Evolutionary conservation across 2,797 vertebrate genomes (phyloP), one percentile per base, ranked within the genome.

Genomic region (Eospalax fontanierii): DNA sequence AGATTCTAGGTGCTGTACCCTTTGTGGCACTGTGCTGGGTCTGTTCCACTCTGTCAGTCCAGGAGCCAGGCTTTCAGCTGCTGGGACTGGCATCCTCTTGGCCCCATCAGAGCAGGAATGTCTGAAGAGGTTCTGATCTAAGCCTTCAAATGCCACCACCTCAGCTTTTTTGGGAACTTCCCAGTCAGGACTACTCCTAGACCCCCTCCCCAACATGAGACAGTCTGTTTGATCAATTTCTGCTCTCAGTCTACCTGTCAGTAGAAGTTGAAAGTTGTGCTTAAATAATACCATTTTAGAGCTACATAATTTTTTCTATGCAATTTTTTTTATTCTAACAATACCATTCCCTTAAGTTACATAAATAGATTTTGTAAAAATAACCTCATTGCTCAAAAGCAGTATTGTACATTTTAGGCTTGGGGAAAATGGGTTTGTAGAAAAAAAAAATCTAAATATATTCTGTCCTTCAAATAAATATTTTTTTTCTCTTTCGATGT

Each of bases 311-410:
- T 10, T 54, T 54, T 54, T 65, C 38, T 95, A 28, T 43, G 78
- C 24, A 38, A 59, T 92, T 70, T 92, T 70, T 92, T 91, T 89
- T 78, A 90, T 93, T 93, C 87, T 95, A 78, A 54, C 89, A 93
- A 78, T 59, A 63, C 43, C 82, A 70, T 89, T 87, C 35, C 21
- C 26, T 76, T 93, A 93, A 93, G 75, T 59, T 81, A 61, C 88
- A 95, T 88, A 94, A 95, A 33, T 85, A 86, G 65, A 70, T 65
- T 89, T 63, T 46, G 10, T 70, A 92, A 90, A 86, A 79, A 71
- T 93, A 89, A 95, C 33, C 38, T 87, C 33, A 79, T 46, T 57
- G n/a, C 63, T 46, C 95, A 78, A 88, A 75, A 68, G 71, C 68
- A 57, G 90, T 63, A 93, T 89, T 92, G 75, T 2, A 79, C 43